Conservation (phyloP, 2,113 vertebrate genomes). For the Trachemys scripta region DNA sequence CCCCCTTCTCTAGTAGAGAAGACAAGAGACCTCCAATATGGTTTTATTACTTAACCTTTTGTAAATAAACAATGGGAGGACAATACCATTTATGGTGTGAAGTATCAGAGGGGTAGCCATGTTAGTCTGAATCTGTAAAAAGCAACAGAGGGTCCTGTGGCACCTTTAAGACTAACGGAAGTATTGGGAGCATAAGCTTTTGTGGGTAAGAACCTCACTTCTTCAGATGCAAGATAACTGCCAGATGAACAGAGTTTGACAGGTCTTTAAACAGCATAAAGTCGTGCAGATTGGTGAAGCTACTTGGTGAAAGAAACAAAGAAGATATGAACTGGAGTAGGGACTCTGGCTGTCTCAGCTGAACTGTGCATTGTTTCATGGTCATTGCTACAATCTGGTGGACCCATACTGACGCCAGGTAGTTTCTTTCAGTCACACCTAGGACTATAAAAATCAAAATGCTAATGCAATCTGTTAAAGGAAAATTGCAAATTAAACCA, state of each 20-base stretch:
- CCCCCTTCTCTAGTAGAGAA: background rate
- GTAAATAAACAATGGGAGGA: slow-evolving; percentile 22
- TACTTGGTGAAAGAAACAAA: background rate
- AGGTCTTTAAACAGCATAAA: slow-evolving; percentile 8
- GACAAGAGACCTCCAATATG: slow-evolving; percentile 12
- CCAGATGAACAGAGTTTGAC: slow-evolving; percentile 10
- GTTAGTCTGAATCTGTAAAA: no score
- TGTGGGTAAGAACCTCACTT: no score
- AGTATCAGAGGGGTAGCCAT: no score
- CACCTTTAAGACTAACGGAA: no score
- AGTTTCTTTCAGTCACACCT: background rate
- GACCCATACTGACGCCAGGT: accelerated
- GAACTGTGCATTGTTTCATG: background rate
- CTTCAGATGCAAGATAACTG: background rate
- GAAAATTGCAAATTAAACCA: background rate
- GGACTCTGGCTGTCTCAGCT: background rate
- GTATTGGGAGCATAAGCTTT: no score
- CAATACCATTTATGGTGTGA: slow-evolving; percentile 1
- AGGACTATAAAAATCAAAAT: background rate
- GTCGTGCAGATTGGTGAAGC: background rate
- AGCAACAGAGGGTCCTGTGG: no score
- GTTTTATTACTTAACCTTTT: slow-evolving; percentile 33
- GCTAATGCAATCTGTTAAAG: background rate
- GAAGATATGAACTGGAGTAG: background rate
- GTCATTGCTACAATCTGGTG: background rate